Evolutionary conservation across 2,797 vertebrate genomes (phyloP), one percentile per base, ranked within the genome.

Genomic region (Melanogrammus aeglefinus): DNA sequence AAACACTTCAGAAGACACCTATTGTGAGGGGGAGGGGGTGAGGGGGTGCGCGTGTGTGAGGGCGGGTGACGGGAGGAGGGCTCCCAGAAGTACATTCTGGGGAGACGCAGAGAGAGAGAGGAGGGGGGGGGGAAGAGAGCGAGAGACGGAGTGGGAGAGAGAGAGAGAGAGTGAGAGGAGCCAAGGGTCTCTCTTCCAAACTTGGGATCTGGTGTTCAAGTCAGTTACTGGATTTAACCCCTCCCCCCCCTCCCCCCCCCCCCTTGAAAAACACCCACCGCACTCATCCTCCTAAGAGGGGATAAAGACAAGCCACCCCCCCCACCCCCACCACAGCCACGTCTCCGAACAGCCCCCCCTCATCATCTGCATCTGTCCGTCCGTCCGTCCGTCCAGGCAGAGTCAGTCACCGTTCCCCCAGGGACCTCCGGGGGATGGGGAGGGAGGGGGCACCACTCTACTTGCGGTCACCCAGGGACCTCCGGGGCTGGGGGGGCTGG

Each of bases 71-170:
- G 85, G 93, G 93, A 95, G 94, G 83, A 95, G 84, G 95, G 95
- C 96, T 96, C 95, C 95, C 95, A 94, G 94, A 94, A 95, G 94
- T 95, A 97, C 95, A 96, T 95, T 96, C 95, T 96, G 95, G 94
- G 95, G 95, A 13, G 6, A 21, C 47, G 16, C 12, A 51, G 47
- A n/a, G 21, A 24, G 57, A n/a, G 57, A 9, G 57, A 9, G 57
- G 57, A 9, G 57, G 8, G 57, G 6, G 57, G 21, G 51, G 21
- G 18, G 21, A 21, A 1, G 51, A 57, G 21, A 57, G 18, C 6
- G 41, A 1, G 14, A 44, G 14, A 3, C 1, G 4, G 0, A 36
- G 35, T 4, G 94, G 80, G 57, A 24, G 57, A 6, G 51, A n/a
- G 63, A 10, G 63, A 10, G 24, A 27, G 63, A 27, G 63, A 12